Conservation (phyloP, 2,888 invertebrate species). For the Aleiodes leptofemur region DNA sequence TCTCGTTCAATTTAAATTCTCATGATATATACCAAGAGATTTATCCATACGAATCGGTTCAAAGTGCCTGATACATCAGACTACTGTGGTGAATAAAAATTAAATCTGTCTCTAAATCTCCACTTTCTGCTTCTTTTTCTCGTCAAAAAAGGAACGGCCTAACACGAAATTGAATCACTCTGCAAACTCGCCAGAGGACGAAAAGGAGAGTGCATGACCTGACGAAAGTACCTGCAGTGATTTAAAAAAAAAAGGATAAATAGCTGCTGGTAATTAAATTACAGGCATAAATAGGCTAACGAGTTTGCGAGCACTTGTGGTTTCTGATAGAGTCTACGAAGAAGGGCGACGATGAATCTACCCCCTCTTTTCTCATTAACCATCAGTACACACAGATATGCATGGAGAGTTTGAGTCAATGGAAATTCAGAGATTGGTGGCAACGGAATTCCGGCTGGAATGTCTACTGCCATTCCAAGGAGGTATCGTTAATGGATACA, state of each 20-base stretch:
- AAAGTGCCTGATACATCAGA: conserved; percentile 18
- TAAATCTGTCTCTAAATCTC: conserved; percentile 11
- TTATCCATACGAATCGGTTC: background rate
- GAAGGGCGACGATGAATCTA: conserved; percentile 1
- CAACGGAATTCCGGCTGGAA: conserved; percentile 49
- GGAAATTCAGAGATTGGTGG: conserved; percentile 47
- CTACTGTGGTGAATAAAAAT: conserved; percentile 19
- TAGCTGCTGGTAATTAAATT: conserved; percentile 34
- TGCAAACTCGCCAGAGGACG: background rate
- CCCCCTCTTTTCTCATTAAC: background rate
- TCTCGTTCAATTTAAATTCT: conserved; percentile 19
- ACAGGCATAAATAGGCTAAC: conserved; percentile 48
- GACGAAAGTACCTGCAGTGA: background rate
- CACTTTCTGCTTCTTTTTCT: background rate
- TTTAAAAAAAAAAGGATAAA: conserved; percentile 18
- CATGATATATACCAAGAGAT: conserved; percentile 9
- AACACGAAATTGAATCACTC: conserved; percentile 16
- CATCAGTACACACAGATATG: background rate
- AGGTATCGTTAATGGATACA: conserved; percentile 45
- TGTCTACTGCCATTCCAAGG: conserved; percentile 43
- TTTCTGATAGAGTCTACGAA: background rate
- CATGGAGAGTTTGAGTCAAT: conserved; percentile 41
- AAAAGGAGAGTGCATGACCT: background rate
- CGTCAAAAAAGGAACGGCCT: background rate
- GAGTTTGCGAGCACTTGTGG: conserved; percentile 30